phyloP scores from a whole-genome alignment of 2,888 invertebrate genomes.

The Drosophila cyrtoloma region DNA sequence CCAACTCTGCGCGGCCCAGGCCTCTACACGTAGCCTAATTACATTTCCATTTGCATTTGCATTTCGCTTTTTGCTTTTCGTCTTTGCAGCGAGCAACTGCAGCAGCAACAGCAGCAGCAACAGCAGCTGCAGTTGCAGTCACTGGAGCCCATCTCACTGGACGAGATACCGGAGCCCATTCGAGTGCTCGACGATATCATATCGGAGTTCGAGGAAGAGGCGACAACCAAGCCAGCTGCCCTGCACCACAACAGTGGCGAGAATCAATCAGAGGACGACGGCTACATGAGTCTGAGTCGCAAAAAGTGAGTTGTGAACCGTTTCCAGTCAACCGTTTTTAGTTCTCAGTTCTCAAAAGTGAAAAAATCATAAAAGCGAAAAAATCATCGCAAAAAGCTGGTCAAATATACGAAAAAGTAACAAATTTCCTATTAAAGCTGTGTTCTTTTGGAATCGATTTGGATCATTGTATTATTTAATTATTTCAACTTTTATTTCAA shows the following conservation, averaged over 20 bases:
- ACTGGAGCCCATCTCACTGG: constrained; percentile 86
- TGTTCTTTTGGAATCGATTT: neutral
- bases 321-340: neutral
- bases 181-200: constrained; percentile 95
- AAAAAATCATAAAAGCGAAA: no score
- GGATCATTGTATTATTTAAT: neutral
- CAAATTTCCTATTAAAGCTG: neutral
- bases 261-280: constrained; percentile 95
- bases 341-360: neutral
- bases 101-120: constrained; percentile 61
- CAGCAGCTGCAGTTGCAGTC: constrained; percentile 57
- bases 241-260: constrained; percentile 88
- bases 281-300: constrained; percentile 97
- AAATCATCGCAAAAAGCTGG: neutral
- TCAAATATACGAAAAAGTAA: neutral
- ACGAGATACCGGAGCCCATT: constrained; percentile 95
- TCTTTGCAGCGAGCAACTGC: constrained; percentile 53
- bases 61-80: constrained; percentile 19
- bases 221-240: constrained; percentile 83
- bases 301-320: constrained; percentile 86
- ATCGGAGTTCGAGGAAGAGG: constrained; percentile 95
- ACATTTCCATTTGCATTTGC: constrained; percentile 49
- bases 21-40: constrained; percentile 36
- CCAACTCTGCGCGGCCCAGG: neutral
- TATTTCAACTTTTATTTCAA: neutral